Percentiles rank a stretch among this genome's conserved stretches.
Evolutionary conservation across 2,888 invertebrate species (phyloP).

Genomic region (Campopleginae sp.): DNA sequence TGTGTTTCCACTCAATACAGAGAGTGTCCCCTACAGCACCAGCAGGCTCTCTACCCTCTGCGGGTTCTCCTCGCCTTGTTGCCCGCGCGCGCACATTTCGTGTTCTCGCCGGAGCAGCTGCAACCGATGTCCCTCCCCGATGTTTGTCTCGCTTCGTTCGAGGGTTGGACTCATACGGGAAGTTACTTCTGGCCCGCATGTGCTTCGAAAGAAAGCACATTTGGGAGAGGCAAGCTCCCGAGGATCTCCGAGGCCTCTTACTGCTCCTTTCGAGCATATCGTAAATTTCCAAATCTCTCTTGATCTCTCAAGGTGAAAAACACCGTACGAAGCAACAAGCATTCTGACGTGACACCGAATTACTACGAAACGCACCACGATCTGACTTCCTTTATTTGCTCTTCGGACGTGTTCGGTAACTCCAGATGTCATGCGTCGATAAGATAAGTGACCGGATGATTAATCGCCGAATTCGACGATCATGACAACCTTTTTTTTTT

Average conservation of each 20-base stretch:
- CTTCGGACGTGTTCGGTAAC: background rate
- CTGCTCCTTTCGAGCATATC: slow-evolving; percentile 6
- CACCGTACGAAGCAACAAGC: background rate
- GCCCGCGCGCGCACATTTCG: slow-evolving; percentile 59
- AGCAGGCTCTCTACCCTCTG: slow-evolving; percentile 42
- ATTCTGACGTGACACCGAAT: background rate
- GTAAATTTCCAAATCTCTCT: slow-evolving; percentile 6
- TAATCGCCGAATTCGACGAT: background rate
- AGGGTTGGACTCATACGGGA: slow-evolving; percentile 41
- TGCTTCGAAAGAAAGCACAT: slow-evolving; percentile 36
- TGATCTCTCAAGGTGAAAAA: slow-evolving; percentile 3
- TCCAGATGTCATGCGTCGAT: background rate
- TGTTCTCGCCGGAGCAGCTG: slow-evolving; percentile 63
- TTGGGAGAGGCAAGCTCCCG: slow-evolving; percentile 16
- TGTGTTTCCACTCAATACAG: slow-evolving; percentile 8
- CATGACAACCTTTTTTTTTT: background rate
- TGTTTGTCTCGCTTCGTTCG: slow-evolving; percentile 30
- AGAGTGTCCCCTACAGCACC: slow-evolving; percentile 40
- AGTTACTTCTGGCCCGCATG: slow-evolving; percentile 60
- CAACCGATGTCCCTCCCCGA: slow-evolving; percentile 56
- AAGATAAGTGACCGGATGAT: background rate
- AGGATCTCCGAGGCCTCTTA: slow-evolving; percentile 12
- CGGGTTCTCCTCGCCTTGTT: slow-evolving; percentile 29
- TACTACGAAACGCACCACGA: background rate
- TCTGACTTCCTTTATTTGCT: background rate